These are phyloP conservation scores for Ceratotherium simum DNA, from an alignment of 2,113 vertebrate species.

Conservation along the genomic window DNA sequence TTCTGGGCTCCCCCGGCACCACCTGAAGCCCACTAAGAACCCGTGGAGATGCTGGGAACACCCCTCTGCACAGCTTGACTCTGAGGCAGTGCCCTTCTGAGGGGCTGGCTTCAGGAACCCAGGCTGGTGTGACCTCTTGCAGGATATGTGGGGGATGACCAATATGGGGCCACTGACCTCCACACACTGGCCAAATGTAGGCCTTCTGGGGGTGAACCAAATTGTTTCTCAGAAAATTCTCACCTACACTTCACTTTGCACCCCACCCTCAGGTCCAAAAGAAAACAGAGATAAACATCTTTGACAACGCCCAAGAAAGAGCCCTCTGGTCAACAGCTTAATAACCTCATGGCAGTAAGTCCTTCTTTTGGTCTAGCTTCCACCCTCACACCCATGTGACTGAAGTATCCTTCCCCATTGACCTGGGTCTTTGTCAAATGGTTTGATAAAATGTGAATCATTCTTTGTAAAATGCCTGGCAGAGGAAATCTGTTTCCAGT, in stretches of 20 bases:
- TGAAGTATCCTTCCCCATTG: not conserved
- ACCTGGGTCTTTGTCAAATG: not conserved
- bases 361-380: not conserved
- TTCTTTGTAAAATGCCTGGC: not conserved
- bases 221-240: not conserved
- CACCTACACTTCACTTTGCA: not conserved
- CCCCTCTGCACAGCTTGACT: not conserved
- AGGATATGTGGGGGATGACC: not conserved
- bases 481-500: not conserved
- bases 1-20: not conserved
- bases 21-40: not conserved
- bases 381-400: too few relatives aligned
- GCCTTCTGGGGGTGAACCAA: not conserved
- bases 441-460: not conserved
- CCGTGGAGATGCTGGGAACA: not conserved
- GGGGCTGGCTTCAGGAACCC: not conserved
- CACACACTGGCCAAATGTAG: not conserved
- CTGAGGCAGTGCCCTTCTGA: not conserved
- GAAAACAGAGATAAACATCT: not conserved
- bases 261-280: not conserved
- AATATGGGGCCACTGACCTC: not conserved
- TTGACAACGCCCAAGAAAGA: not conserved
- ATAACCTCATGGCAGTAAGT: not conserved
- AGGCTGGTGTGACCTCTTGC: not conserved
- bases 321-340: not conserved